Evolutionary conservation across 2,888 invertebrate genomes (phyloP).

Genomic region (Holacanthella duospinosa): DNA sequence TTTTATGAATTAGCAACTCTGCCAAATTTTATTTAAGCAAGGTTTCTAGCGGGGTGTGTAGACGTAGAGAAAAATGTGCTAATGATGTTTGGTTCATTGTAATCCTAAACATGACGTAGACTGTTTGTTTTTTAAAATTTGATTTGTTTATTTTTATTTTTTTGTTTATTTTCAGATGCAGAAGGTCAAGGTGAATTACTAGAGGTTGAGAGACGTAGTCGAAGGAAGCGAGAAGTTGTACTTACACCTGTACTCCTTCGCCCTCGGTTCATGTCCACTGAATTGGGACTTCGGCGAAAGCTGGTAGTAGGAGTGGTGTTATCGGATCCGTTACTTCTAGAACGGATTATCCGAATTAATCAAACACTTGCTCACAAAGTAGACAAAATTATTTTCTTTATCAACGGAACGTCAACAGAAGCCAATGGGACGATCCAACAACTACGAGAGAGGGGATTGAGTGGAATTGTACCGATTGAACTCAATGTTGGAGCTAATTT

Average conservation of each 20-base stretch:
- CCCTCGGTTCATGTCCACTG: constrained; percentile 88
- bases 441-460: constrained; percentile 53
- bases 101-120: no score
- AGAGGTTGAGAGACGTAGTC: not conserved
- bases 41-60: no score
- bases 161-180: no score
- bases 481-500: not conserved
- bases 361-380: constrained; percentile 73
- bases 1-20: no score
- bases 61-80: no score
- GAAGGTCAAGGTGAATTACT: no score
- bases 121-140: no score
- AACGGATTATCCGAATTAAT: constrained; percentile 72
- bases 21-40: no score
- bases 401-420: constrained; percentile 39
- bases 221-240: not conserved
- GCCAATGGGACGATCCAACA: constrained; percentile 47
- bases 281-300: constrained; percentile 82
- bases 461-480: constrained; percentile 11
- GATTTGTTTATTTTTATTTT: no score
- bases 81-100: no score
- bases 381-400: constrained; percentile 72
- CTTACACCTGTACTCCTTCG: constrained; percentile 40
- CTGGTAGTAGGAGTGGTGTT: constrained; percentile 77
- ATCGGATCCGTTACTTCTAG: constrained; percentile 59